phyloP scores from a whole-genome alignment of 2,113 vertebrate genomes.

The Oncorhynchus mykiss region DNA sequence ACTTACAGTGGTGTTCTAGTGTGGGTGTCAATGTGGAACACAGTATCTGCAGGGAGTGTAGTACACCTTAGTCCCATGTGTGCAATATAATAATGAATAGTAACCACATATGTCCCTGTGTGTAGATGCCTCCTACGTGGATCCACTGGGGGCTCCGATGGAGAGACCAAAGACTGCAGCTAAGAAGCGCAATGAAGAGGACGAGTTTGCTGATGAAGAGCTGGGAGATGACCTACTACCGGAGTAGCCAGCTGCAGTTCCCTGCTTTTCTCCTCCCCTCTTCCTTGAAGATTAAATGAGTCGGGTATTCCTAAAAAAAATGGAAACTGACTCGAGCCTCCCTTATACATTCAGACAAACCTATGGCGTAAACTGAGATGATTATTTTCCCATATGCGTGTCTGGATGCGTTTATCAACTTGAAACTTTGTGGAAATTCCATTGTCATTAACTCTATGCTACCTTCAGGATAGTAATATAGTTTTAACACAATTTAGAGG shows the following conservation, averaged over 20 bases:
- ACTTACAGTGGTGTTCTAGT: no score
- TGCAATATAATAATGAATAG: no score
- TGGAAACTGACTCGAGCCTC: neutral
- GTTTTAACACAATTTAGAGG: neutral
- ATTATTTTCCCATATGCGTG: neutral
- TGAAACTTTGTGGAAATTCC: no score
- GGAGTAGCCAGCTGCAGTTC: constrained; percentile 66
- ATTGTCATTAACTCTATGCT: neutral
- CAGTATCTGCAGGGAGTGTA: no score
- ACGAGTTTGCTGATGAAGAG: constrained; percentile 94
- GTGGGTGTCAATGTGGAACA: no score
- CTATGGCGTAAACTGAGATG: neutral
- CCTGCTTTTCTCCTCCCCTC: no score
- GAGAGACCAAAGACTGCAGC: constrained; percentile 93
- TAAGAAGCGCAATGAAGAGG: constrained; percentile 83
- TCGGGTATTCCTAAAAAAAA: neutral
- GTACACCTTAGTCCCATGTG: no score
- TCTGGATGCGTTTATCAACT: no score
- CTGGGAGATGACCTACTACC: constrained; percentile 93
- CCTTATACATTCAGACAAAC: neutral
- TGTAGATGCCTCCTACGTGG: constrained; percentile 88
- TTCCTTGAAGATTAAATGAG: no score
- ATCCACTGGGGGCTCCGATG: constrained; percentile 89
- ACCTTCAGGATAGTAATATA: neutral
- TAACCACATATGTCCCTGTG: neutral